phyloP scores from a whole-genome alignment of 2,888 invertebrate genomes.

The Lymantria monacha region DNA sequence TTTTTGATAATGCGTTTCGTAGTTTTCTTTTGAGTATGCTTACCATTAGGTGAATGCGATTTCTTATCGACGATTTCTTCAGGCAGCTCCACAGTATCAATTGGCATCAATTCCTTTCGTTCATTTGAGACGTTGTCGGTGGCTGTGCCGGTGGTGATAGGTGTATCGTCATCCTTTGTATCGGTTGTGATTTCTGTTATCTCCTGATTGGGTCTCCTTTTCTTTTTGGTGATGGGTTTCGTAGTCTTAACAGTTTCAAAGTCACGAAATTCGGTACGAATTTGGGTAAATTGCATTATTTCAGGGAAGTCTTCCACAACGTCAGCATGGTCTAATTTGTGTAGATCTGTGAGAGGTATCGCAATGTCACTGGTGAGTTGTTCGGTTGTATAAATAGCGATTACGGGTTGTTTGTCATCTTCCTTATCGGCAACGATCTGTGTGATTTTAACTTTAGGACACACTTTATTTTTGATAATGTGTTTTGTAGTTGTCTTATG shows the following conservation, averaged over 20 bases:
- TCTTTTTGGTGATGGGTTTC: background rate
- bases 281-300: background rate
- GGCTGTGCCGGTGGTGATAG: background rate
- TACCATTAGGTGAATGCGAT: constrained; percentile 1
- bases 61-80: background rate
- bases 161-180: background rate
- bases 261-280: background rate
- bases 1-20: constrained; percentile 1
- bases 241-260: background rate
- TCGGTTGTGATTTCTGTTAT: background rate
- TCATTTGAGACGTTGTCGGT: background rate
- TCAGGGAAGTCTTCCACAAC: background rate
- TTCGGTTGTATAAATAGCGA: background rate
- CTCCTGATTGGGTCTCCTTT: background rate
- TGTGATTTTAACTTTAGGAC: background rate
- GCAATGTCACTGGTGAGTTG: background rate
- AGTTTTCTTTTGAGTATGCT: background rate
- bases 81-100: background rate
- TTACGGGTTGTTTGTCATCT: background rate
- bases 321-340: background rate
- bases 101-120: background rate
- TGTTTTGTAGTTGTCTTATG: constrained; percentile 37
- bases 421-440: background rate
- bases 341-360: background rate
- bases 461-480: constrained; percentile 10